Evolutionary conservation across 2,113 vertebrate species (phyloP), one percentile per base, ranked within the genome.

Genomic region (Gasterosteus aculeatus): DNA sequence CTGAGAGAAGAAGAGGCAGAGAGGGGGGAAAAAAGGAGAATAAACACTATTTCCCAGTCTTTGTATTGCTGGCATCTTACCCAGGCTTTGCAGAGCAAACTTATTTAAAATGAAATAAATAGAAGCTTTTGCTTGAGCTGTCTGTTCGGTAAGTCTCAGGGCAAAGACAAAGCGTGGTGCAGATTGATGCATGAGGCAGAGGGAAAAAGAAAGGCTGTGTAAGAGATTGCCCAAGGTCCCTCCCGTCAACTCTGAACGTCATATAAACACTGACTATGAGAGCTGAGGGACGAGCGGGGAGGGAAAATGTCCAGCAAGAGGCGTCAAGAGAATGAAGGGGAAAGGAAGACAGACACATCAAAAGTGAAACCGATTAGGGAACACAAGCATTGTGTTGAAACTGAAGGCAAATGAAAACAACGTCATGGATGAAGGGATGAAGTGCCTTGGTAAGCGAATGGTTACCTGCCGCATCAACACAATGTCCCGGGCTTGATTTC

Each of bases 121-220:
- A 68, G 22, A 56, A 74, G 68, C 78, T 75, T 77, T 82, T 79
- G 82, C 69, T 75, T 65, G 80, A 85, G 60, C 70, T 78, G 78
- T 85, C 80, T 89, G 62, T 84, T 90, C 73, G 71, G 77, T 66
- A 83, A 80, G 62, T 90, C 85, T 87, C 69, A 64, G 81, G 75
- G 80, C 57, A 72, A 75, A 92, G 73, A 90, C 86, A 89, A 90
- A 88, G 86, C 22, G 15, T 44, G 67, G 35, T 74, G 74, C 76
- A 69, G 81, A 87, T 81, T 92, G 91, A 93, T 91, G 79, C 87
- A 89, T 81, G 87, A 89, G 74, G 68, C 59, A 29, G 58, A 63
- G 65, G 82, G 83, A 26, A 87, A 90, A 91, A 89, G 77, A 87
- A 91, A 90, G 85, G 80, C 72, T 74, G 77, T 84, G 77, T 90